Evolutionary conservation across 2,113 vertebrate genomes (phyloP).

Genomic region (Antennarius striatus): DNA sequence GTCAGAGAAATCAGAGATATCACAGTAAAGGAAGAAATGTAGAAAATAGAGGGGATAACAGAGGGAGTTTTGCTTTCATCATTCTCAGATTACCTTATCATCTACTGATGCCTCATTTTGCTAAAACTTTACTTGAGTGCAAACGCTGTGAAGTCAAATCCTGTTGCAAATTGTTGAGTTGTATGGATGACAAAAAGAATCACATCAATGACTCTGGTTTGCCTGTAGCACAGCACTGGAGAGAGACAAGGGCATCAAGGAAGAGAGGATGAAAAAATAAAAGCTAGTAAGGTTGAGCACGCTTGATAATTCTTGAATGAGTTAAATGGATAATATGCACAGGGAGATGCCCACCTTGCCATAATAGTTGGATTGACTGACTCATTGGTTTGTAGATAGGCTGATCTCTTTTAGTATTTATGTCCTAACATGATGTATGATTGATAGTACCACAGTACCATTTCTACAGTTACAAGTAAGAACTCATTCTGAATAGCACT

Average conservation of each 20-base stretch:
- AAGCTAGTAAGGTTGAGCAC: background rate
- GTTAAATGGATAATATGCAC: constrained; percentile 43
- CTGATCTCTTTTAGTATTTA: constrained; percentile 36
- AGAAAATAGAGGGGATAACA: background rate
- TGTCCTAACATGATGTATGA: constrained; percentile 29
- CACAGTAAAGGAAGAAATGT: constrained; percentile 11
- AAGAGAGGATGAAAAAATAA: too few species aligned
- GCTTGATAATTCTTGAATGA: constrained; percentile 49
- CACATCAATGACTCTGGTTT: constrained; percentile 26
- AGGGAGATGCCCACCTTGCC: constrained; percentile 53
- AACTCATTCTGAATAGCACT: background rate
- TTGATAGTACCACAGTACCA: constrained; percentile 25
- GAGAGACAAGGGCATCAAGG: background rate
- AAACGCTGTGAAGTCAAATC: constrained; percentile 17
- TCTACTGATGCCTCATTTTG: constrained; percentile 45
- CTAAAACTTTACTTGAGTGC: constrained; percentile 39
- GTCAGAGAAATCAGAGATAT: constrained; percentile 6
- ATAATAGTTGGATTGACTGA: constrained; percentile 36
- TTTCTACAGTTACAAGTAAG: background rate
- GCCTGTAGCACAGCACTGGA: constrained; percentile 2
- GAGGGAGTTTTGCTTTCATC: constrained; percentile 14
- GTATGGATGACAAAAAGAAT: constrained; percentile 48
- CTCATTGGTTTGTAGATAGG: constrained; percentile 29
- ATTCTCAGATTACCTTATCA: constrained; percentile 27
- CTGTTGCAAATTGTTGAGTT: constrained; percentile 33